Percentiles rank a stretch among this genome's conserved stretches.
These are phyloP conservation scores for Drosophila phalerata DNA, from an alignment of 2,888 invertebrate species.

Conservation along the genomic window DNA sequence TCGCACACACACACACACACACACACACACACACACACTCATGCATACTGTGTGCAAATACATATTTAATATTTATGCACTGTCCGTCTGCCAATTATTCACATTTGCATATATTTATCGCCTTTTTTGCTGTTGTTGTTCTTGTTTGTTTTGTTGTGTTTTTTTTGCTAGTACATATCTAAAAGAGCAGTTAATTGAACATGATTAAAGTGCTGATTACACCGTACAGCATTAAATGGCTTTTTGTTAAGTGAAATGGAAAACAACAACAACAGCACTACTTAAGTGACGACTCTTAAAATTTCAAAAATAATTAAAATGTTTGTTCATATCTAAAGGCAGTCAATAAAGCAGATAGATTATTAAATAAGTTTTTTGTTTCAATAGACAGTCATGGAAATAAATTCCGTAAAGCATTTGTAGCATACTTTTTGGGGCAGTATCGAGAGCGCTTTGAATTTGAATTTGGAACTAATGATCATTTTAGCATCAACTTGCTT, in stretches of 20 bases:
- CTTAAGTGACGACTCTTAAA: constrained; percentile 17
- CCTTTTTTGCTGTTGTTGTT: constrained; percentile 17
- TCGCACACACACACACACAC: neutral
- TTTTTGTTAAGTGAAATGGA: constrained; percentile 34
- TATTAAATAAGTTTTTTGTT: neutral
- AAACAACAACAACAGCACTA: constrained; percentile 16
- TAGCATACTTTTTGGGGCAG: too few relatives aligned
- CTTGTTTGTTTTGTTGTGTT: neutral
- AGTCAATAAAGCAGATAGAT: neutral
- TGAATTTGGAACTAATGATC: too few relatives aligned
- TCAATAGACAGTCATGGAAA: neutral
- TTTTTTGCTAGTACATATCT: constrained; percentile 44
- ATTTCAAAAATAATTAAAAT: constrained; percentile 7
- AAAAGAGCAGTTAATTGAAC: constrained; percentile 67
- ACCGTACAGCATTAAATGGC: constrained; percentile 25
- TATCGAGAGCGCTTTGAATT: too few relatives aligned
- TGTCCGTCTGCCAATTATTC: constrained; percentile 54
- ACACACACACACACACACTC: neutral
- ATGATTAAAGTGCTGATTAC: constrained; percentile 57
- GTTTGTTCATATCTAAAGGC: neutral
- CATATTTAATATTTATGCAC: constrained; percentile 68
- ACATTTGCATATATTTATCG: constrained; percentile 21
- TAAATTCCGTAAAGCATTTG: too few relatives aligned
- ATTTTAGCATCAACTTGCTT: too few relatives aligned
- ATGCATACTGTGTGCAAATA: neutral